phyloP scores from a whole-genome alignment of 2,797 vertebrate genomes.

The Zalophus californianus region DNA sequence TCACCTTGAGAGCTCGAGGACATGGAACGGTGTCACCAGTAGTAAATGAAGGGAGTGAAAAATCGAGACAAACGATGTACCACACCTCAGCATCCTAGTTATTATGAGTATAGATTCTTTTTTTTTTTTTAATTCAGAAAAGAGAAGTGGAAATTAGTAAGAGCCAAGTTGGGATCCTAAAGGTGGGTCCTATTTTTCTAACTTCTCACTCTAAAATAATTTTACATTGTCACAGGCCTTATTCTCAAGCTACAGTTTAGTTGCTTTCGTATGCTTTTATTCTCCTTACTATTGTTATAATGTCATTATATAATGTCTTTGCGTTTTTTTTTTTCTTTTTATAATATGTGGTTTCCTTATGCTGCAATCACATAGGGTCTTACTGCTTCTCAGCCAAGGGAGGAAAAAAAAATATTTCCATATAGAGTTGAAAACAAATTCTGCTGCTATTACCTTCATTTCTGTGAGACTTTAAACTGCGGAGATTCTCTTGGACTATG shows the following conservation, averaged over 20 bases:
- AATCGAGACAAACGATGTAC: neutral
- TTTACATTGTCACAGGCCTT: neutral
- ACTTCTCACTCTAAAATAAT: neutral
- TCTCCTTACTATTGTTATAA: neutral
- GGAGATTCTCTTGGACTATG: neutral
- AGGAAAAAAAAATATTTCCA: neutral
- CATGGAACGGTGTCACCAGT: neutral
- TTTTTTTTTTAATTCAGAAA: neutral
- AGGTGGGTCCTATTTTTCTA: neutral
- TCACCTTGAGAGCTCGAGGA: neutral
- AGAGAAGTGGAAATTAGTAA: neutral
- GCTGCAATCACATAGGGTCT: neutral
- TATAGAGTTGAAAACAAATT: neutral
- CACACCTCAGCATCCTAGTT: neutral
- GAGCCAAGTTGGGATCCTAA: neutral
- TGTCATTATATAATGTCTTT: neutral
- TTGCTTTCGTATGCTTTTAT: neutral
- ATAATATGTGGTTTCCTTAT: neutral
- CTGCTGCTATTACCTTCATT: neutral
- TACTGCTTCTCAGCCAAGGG: neutral
- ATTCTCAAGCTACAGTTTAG: neutral
- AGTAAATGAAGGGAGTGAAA: too few species aligned
- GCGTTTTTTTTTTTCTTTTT: neutral
- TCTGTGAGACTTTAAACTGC: neutral
- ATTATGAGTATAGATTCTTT: neutral